These are phyloP conservation scores for Neolamprologus caudopunctatus DNA, from an alignment of 2,113 vertebrate genomes.

Conservation along the genomic window DNA sequence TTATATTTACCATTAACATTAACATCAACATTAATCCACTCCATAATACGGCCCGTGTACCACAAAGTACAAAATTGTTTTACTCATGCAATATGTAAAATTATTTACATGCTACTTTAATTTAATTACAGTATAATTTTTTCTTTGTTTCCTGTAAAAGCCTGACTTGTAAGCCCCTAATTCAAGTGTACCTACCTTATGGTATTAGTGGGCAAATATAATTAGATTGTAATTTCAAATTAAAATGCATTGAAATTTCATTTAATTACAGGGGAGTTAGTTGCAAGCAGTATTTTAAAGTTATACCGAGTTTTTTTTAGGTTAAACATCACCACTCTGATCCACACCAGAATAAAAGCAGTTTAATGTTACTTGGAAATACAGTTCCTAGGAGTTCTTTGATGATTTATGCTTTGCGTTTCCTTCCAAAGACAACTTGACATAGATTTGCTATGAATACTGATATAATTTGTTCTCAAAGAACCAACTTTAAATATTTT, in stretches of 20 bases:
- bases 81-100: not conserved
- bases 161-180: not conserved
- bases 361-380: not conserved
- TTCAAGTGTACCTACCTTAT: not conserved
- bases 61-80: not conserved
- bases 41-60: not conserved
- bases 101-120: not conserved
- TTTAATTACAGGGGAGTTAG: not conserved
- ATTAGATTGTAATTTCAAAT: not conserved
- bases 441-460: not conserved
- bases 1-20: not conserved
- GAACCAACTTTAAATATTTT: not conserved
- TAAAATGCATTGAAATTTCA: not conserved
- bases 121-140: not conserved
- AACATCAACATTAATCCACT: not conserved
- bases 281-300: not conserved
- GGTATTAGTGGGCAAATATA: not conserved
- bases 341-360: not conserved
- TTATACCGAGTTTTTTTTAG: not conserved
- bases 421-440: not conserved
- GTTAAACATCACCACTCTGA: not conserved
- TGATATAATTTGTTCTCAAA: not conserved
- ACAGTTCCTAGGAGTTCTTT: not conserved
- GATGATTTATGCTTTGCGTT: not conserved
- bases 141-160: not conserved